A percentile compares a stretch with the other conserved stretches of the same genome.
Conservation (phyloP, 2,888 invertebrate genomes). For the Coenonympha glycerion region DNA sequence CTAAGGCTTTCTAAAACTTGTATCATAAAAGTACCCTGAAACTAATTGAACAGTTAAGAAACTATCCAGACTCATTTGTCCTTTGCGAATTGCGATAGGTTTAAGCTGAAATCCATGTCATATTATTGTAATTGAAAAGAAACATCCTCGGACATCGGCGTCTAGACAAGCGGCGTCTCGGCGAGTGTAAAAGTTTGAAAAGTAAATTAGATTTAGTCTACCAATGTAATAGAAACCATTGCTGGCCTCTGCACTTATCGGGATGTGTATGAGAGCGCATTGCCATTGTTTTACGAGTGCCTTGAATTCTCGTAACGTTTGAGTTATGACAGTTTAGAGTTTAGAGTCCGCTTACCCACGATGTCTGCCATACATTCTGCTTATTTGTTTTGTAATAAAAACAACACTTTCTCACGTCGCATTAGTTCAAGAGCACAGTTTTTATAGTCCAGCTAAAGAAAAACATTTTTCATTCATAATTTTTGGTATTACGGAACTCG, state of each 20-base stretch:
- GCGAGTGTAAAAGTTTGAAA: slow-evolving; percentile 52
- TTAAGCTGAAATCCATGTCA: slow-evolving; percentile 16
- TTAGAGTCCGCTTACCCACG: too few relatives aligned
- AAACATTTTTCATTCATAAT: too few relatives aligned
- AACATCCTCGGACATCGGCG: slow-evolving; percentile 39
- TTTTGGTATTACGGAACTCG: too few relatives aligned
- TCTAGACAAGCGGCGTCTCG: too few relatives aligned
- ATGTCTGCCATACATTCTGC: too few relatives aligned
- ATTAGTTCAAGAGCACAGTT: too few relatives aligned
- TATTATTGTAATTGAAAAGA: slow-evolving; percentile 39
- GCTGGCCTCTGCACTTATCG: slow-evolving; percentile 57
- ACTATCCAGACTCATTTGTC: slow-evolving; percentile 1
- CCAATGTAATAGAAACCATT: slow-evolving; percentile 59
- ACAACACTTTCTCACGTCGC: too few relatives aligned
- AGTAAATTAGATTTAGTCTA: slow-evolving; percentile 66
- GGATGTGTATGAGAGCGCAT: slow-evolving; percentile 38
- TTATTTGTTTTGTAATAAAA: too few relatives aligned
- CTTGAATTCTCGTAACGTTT: not conserved
- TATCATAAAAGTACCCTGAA: not conserved
- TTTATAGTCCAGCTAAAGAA: too few relatives aligned
- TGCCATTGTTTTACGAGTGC: slow-evolving; percentile 32
- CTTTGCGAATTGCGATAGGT: slow-evolving; percentile 1
- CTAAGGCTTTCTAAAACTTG: not conserved
- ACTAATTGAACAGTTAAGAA: not conserved
- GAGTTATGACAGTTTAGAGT: too few relatives aligned